Evolutionary conservation across 2,888 invertebrate species (phyloP).

Genomic region (Xylota segnis): DNA sequence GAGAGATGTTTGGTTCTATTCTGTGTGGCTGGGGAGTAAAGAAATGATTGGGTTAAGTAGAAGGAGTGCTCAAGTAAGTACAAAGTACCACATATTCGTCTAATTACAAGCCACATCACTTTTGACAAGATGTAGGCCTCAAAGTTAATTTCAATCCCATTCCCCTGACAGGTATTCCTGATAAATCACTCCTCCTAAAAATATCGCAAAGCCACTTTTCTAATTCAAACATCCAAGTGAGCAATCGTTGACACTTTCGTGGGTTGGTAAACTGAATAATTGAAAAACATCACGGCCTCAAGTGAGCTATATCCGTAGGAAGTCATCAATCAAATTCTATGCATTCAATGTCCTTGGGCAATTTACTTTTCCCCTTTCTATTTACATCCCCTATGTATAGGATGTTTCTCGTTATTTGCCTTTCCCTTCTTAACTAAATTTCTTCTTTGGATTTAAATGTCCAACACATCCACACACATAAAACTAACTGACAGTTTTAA

Average conservation of each 20-base stretch:
- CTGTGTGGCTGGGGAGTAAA: too few species aligned
- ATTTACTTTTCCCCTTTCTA: background rate
- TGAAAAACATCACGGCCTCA: slow-evolving; percentile 1
- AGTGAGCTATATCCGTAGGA: slow-evolving; percentile 19
- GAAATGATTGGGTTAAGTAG: too few species aligned
- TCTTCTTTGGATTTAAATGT: background rate
- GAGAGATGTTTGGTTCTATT: too few species aligned
- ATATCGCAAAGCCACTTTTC: background rate
- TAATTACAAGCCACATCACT: background rate
- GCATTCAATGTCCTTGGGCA: slow-evolving; percentile 3
- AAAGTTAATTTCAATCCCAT: background rate
- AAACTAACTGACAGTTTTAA: background rate
- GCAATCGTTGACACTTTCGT: background rate
- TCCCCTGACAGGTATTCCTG: background rate
- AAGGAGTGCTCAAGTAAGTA: too few species aligned
- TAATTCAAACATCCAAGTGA: background rate
- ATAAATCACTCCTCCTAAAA: too few species aligned
- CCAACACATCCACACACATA: too few species aligned
- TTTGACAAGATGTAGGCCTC: background rate
- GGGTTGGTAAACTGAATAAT: background rate
- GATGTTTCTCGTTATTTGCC: background rate
- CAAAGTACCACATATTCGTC: too few species aligned
- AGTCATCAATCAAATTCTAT: slow-evolving; percentile 24
- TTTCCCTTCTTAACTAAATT: background rate
- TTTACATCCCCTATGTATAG: background rate